Evolutionary conservation across 2,888 invertebrate species (phyloP).

Genomic region (Liopterus haemorrhoidalis): DNA sequence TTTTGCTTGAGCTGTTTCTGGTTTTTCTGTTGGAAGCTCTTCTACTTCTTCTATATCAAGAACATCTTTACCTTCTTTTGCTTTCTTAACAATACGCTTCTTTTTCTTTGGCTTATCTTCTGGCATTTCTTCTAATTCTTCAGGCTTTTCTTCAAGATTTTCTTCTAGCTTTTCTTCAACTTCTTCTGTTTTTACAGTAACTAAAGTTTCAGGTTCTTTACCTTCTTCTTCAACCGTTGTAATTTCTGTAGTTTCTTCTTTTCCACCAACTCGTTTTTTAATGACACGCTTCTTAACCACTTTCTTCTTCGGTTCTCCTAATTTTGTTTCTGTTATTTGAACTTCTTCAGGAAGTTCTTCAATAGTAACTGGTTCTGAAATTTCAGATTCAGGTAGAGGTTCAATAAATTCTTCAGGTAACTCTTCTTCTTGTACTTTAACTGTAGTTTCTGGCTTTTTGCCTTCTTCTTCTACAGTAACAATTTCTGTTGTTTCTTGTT

Average conservation of each 20-base stretch:
- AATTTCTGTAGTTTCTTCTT: slow-evolving; percentile 32
- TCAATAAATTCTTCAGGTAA: slow-evolving; percentile 32
- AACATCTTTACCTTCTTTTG: slow-evolving; percentile 31
- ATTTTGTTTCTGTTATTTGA: slow-evolving; percentile 28
- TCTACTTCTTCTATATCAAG: slow-evolving; percentile 29
- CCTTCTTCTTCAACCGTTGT: slow-evolving; percentile 26
- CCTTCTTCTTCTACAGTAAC: slow-evolving; percentile 40
- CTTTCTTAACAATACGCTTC: slow-evolving; percentile 24
- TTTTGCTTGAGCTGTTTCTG: slow-evolving; percentile 32
- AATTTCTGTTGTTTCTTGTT: slow-evolving; percentile 41
- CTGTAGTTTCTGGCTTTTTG: slow-evolving; percentile 33
- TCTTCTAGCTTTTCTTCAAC: slow-evolving; percentile 29
- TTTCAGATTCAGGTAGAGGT: slow-evolving; percentile 20
- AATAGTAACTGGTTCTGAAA: slow-evolving; percentile 33
- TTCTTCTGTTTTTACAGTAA: slow-evolving; percentile 12
- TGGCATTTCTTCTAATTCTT: slow-evolving; percentile 28
- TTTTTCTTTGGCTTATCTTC: slow-evolving; percentile 18
- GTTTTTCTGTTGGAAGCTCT: slow-evolving; percentile 26
- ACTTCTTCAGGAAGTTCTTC: slow-evolving; percentile 32
- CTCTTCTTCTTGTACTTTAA: slow-evolving; percentile 32
- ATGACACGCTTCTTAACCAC: slow-evolving; percentile 35
- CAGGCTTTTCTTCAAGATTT: slow-evolving; percentile 15
- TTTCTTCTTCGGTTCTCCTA: slow-evolving; percentile 27
- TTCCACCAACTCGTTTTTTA: slow-evolving; percentile 36
- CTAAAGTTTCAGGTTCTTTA: slow-evolving; percentile 23